Conservation (phyloP, 2,113 vertebrate genomes). For the Trematomus loennbergii region DNA sequence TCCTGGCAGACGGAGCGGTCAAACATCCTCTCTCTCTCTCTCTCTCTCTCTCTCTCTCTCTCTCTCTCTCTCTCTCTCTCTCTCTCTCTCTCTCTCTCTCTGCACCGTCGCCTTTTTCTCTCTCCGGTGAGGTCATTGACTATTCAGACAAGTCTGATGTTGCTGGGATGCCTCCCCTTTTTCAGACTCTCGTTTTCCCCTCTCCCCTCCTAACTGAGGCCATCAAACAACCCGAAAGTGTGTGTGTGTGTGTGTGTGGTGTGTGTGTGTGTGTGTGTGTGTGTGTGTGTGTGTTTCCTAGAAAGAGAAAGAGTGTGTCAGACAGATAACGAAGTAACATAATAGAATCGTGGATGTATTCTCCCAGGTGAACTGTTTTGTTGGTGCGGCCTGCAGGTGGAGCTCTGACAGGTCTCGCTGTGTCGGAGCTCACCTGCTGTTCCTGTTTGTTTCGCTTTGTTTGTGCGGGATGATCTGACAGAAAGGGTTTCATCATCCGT, state of each 20-base stretch:
- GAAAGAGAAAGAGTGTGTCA: neutral
- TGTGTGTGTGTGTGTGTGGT: too few species aligned
- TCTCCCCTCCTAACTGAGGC: neutral
- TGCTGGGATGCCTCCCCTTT: constrained; percentile 63
- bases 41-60: too few species aligned
- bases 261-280: too few species aligned
- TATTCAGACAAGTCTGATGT: constrained; percentile 75
- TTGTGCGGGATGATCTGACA: neutral
- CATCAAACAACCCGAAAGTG: too few species aligned
- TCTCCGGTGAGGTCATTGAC: constrained; percentile 70
- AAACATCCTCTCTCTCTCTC: constrained; percentile 43
- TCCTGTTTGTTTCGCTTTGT: neutral
- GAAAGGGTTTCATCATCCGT: neutral
- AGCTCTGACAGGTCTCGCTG: too few species aligned
- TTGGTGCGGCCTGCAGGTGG: too few species aligned
- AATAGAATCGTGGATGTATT: too few species aligned
- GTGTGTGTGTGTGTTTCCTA: neutral
- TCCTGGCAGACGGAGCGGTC: constrained; percentile 51
- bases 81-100: too few species aligned
- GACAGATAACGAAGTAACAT: neutral
- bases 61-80: too few species aligned
- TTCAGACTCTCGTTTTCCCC: neutral
- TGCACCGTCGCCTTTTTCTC: constrained; percentile 21
- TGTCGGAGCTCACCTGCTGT: constrained; percentile 14
- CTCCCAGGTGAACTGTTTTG: too few species aligned